Evolutionary conservation across 2,113 vertebrate species (phyloP), one percentile per base, ranked within the genome.

Genomic region (Mugil cephalus): DNA sequence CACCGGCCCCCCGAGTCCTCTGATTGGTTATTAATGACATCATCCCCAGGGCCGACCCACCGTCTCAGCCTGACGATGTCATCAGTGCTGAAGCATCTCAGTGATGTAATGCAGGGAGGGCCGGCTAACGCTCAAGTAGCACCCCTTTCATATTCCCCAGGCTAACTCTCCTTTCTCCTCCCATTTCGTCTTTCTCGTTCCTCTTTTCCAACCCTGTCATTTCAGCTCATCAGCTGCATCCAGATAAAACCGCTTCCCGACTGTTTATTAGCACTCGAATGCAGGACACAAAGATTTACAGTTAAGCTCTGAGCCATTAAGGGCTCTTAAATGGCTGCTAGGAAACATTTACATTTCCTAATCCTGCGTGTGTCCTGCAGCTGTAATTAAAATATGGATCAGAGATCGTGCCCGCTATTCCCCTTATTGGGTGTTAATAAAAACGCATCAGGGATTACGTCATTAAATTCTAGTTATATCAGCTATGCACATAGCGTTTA

Each of bases 21-120:
- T 73, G 86, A 93, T 92, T 93, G 82, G 89, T 79, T 88, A 72
- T 74, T 62, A 66, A 82, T 94, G 92, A 93, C 89, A 90, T 94
- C 91, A 93, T 89, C 77, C 76, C 66, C 5, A 30, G 70, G 74
- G 72, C 68, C 38, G n/a, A 53, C 53, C 75, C 74, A 74, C 58
- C 84, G 71, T 82, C 85, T 82, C 87, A 78, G 35, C 30, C 30
- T 1, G 14, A 65, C 81, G 18, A 89, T 93, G 89, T 89, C 88
- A 93, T 94, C 93, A 93, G 90, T 81, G 83, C 82, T 19, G 67
- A 93, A 85, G 87, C 88, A 93, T 94, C 84, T 83, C 77, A 86
- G 84, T 94, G 93, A 93, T 86, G 92, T 93, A 85, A 94, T 93
- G 85, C 79, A 81, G 85, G 82, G 82, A 89, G 88, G 85, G 66